Conservation (phyloP, 2,113 vertebrate species). For the Perca schrenkii region DNA sequence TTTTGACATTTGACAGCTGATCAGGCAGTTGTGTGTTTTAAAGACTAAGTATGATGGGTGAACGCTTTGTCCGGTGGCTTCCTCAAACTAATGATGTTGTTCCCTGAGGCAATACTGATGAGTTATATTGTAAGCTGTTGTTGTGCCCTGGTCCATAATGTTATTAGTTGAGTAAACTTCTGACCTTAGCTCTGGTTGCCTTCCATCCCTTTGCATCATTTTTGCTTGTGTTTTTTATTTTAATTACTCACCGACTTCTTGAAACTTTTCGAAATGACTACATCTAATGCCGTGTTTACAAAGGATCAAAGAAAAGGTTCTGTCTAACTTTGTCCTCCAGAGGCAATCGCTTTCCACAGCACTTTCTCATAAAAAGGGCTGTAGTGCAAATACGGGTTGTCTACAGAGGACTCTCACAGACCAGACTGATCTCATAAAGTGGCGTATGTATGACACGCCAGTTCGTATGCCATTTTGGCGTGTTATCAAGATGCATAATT, state of each 20-base stretch:
- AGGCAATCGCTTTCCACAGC: neutral
- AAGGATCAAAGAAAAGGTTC: neutral
- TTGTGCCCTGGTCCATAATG: neutral
- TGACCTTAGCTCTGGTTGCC: constrained; percentile 10
- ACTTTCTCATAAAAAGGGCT: neutral
- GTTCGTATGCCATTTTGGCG: too few relatives aligned
- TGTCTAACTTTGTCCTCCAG: neutral
- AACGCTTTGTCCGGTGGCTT: constrained; percentile 13
- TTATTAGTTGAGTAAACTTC: constrained; percentile 7
- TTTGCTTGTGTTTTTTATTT: neutral
- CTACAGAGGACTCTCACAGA: too few relatives aligned
- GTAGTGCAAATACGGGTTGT: too few relatives aligned
- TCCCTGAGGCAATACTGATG: constrained; percentile 38
- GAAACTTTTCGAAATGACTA: neutral
- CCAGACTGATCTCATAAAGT: too few relatives aligned
- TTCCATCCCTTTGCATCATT: neutral
- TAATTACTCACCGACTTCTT: neutral
- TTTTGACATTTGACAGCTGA: constrained; percentile 41
- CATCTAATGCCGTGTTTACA: neutral
- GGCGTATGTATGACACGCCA: too few relatives aligned
- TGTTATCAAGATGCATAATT: too few relatives aligned
- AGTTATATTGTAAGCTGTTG: constrained; percentile 17
- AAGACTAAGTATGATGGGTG: constrained; percentile 8
- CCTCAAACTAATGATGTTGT: constrained; percentile 38
- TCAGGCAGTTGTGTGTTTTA: constrained; percentile 20